Conservation (phyloP, 2,113 vertebrate species). For the Dicerorhinus sumatrensis region DNA sequence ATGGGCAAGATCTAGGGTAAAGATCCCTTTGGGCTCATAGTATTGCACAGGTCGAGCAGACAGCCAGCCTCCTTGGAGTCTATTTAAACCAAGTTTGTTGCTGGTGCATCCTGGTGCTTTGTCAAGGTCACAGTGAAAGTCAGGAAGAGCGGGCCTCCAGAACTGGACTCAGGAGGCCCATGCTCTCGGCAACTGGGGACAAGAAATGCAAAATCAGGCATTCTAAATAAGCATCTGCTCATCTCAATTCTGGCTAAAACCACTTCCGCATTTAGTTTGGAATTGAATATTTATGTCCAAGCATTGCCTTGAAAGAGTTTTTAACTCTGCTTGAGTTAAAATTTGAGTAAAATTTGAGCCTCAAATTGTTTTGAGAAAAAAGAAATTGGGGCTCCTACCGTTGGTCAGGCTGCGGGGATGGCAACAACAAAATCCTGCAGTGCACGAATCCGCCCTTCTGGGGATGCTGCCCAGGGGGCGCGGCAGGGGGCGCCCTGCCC, state of each 20-base stretch:
- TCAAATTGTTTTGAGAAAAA: not conserved
- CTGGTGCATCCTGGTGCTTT: not conserved
- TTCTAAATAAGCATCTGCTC: not conserved
- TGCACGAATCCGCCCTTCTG: fast-evolving
- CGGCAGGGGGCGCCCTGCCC: constrained; percentile 16
- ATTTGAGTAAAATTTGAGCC: no score
- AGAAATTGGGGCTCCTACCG: not conserved
- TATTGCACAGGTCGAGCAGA: not conserved
- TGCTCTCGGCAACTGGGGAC: not conserved
- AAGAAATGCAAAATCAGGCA: not conserved
- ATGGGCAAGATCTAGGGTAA: not conserved
- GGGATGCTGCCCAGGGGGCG: not conserved
- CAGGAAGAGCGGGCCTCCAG: not conserved
- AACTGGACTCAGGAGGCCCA: not conserved
- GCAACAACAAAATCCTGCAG: fast-evolving
- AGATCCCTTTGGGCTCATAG: not conserved
- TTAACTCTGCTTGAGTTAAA: not conserved
- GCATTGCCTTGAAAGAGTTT: not conserved
- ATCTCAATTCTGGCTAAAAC: not conserved
- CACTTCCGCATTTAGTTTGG: not conserved
- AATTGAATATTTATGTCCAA: not conserved
- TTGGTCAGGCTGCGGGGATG: not conserved
- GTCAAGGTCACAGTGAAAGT: constrained; percentile 43
- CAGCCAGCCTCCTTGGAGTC: not conserved
- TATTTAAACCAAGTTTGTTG: not conserved